Evolutionary conservation across 2,113 vertebrate species (phyloP).

Genomic region (Epinephelus fuscoguttatus): DNA sequence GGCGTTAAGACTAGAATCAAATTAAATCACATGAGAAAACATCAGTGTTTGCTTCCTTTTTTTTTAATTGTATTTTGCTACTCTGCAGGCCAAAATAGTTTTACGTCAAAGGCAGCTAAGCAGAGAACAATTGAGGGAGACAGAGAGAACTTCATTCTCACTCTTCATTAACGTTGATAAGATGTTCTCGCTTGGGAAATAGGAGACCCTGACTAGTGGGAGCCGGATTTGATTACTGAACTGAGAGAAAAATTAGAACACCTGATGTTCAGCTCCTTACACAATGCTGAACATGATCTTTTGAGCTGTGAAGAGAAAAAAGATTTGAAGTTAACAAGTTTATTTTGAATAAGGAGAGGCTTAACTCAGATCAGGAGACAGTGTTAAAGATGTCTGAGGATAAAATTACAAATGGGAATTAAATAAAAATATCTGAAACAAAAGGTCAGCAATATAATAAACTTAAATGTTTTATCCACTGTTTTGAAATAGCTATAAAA

Average conservation of each 20-base stretch:
- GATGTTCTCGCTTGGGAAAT: conserved; percentile 33
- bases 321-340: background rate
- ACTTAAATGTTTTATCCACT: background rate
- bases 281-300: conserved; percentile 18
- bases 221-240: conserved; percentile 52
- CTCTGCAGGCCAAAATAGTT: conserved; percentile 23
- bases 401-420: background rate
- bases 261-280: conserved; percentile 14
- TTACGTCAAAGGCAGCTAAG: conserved; percentile 58
- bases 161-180: conserved; percentile 56
- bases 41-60: conserved; percentile 22
- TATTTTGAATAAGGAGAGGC: background rate
- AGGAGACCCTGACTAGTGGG: conserved; percentile 26
- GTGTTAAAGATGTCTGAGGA: background rate
- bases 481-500: background rate
- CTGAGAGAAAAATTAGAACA: conserved; percentile 29
- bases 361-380: too few species aligned
- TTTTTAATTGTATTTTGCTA: conserved; percentile 39
- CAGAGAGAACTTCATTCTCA: conserved; percentile 20
- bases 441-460: background rate
- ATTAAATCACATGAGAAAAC: conserved; percentile 35
- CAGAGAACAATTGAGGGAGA: conserved; percentile 20
- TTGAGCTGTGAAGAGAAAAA: conserved; percentile 1
- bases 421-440: background rate
- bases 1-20: conserved; percentile 28